phyloP scores from a whole-genome alignment of 2,797 vertebrate genomes.

The Oreochromis grahami region DNA sequence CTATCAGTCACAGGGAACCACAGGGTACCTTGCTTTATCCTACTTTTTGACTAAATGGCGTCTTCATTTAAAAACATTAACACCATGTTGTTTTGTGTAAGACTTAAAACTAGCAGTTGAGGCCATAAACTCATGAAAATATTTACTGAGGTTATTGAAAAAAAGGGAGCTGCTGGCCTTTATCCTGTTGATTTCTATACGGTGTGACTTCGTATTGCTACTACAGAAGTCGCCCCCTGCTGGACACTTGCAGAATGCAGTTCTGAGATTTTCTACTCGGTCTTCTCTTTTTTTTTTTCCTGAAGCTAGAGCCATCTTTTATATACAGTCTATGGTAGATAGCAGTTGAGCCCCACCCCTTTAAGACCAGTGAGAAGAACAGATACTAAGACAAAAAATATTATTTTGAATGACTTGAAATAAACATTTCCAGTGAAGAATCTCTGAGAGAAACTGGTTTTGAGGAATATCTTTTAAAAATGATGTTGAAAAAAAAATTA shows the following conservation, averaged over 20 bases:
- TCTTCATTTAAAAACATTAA: neutral
- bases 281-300: neutral
- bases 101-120: neutral
- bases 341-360: neutral
- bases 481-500: neutral
- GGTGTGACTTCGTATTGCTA: neutral
- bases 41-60: neutral
- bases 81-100: neutral
- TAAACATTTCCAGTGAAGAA: neutral
- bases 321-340: neutral
- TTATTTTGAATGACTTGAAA: neutral
- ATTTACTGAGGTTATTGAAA: neutral
- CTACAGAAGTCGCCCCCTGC: neutral
- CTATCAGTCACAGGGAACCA: neutral
- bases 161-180: neutral
- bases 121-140: neutral
- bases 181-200: neutral
- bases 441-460: neutral
- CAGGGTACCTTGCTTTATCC: neutral
- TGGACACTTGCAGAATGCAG: neutral
- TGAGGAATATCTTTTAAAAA: neutral
- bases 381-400: neutral
- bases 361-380: neutral
- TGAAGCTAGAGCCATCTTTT: neutral
- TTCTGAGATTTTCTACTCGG: neutral